Base-by-base conservation (phyloP, 1,140 invertebrate genomes). In the Hesperophylax magnus region DNA sequence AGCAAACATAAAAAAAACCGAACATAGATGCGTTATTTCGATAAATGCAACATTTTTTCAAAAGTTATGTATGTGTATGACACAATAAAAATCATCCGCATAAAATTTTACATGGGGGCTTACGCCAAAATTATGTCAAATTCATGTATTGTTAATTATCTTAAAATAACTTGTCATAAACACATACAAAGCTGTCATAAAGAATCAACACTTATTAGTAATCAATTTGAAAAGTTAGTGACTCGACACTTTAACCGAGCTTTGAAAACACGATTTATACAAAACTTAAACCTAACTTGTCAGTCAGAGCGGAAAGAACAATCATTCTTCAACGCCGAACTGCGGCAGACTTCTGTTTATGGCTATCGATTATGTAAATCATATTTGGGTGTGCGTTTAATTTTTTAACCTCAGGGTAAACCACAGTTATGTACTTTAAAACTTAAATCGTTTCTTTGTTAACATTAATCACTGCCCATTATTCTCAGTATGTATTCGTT, bases 151-250 rank as follows among this genome's bases (percentile, higher is more conserved):
- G 8, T 47, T 47, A 47, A 47, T 47, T 47, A 47, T 0, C 9
- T 14, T 14, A 9, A 14, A 14, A 14, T 14, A 47, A 47, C 11
- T 2, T 18, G 8, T 60, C 18, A 61, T 61, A 20, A 17, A 61
- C 18, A 61, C 17, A 18, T 61, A 61, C 18, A 61, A 20, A 61
- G 24, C 18, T 24, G 18, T 61, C 18, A 61, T 20, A 61, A 60
- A 20, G 24, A 7, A 18, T 20, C 24, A 24, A 14, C 58, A 20
- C 58, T 20, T 61, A 61, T 20, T 9, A 61, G n/a, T 18, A 61
- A 61, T n/a, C 58, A 61, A 24, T 61, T 20, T 20, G 24, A 61
- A 61, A 61, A 61, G 58, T 20, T 61, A 20, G 58, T 61, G 24
- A 61, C 18, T 61, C 58, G 24, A 61, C 58, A 18, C 58, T 61